Conservation (phyloP, 2,888 invertebrate species). For the Caenorhabditis japonica region DNA sequence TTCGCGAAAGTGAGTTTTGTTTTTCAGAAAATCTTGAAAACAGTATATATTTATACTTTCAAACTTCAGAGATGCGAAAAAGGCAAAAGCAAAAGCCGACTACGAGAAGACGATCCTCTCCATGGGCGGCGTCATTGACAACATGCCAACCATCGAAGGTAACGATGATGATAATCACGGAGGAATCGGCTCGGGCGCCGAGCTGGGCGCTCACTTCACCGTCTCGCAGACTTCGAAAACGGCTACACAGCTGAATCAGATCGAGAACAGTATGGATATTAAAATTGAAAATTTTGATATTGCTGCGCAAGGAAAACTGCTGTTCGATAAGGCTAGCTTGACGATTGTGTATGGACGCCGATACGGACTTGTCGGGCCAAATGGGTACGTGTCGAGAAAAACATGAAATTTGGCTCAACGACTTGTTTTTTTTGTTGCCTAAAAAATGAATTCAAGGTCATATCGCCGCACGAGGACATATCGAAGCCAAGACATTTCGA, state of each 20-base stretch:
- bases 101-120: slow-evolving; percentile 71
- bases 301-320: slow-evolving; percentile 94
- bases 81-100: slow-evolving; percentile 63
- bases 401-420: no score
- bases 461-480: no score
- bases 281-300: slow-evolving; percentile 97
- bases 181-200: slow-evolving; percentile 78
- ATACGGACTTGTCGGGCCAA: slow-evolving; percentile 98
- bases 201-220: slow-evolving; percentile 92
- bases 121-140: slow-evolving; percentile 73
- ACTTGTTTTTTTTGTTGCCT: no score
- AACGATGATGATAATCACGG: slow-evolving; percentile 51
- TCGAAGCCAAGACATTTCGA: no score
- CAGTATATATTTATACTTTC: neutral
- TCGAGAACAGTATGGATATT: slow-evolving; percentile 94
- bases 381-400: slow-evolving; percentile 86
- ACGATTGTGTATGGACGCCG: slow-evolving; percentile 92
- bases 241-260: slow-evolving; percentile 82
- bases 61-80: slow-evolving; percentile 60
- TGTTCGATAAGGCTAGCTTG: slow-evolving; percentile 94
- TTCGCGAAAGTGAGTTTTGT: slow-evolving; percentile 56
- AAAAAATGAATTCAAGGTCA: no score
- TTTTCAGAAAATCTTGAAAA: neutral
- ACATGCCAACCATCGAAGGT: slow-evolving; percentile 45
- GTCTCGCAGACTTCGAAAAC: slow-evolving; percentile 86